Evolutionary conservation across 2,888 invertebrate species (phyloP).

Genomic region (Cheilosia urbana): DNA sequence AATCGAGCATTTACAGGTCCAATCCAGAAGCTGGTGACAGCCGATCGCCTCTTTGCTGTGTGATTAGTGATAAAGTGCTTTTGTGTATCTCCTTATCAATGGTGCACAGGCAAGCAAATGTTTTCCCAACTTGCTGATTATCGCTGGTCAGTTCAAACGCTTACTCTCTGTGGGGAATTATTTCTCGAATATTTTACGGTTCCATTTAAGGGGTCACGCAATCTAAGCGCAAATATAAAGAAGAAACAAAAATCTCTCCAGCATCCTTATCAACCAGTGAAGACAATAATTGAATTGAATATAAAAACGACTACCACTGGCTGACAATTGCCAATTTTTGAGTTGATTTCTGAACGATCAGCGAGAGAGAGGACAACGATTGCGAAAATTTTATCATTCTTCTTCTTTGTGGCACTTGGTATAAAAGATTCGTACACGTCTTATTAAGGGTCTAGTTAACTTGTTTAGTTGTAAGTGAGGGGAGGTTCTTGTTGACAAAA

Average conservation of each 20-base stretch:
- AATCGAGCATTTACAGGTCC: slow-evolving; percentile 29
- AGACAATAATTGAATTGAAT: slow-evolving; percentile 42
- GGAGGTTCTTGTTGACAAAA: not conserved
- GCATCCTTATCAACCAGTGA: slow-evolving; percentile 24
- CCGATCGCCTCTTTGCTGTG: not conserved
- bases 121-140: slow-evolving; percentile 42
- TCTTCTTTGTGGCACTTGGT: slow-evolving; percentile 7
- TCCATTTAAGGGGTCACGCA: slow-evolving; percentile 51
- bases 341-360: slow-evolving; percentile 15
- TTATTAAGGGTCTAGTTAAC: slow-evolving; percentile 32
- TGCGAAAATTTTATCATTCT: slow-evolving; percentile 17
- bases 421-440: slow-evolving; percentile 53
- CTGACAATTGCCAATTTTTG: slow-evolving; percentile 48
- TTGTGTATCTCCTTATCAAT: slow-evolving; percentile 37
- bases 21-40: slow-evolving; percentile 36
- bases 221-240: slow-evolving; percentile 58
- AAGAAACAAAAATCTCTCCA: slow-evolving; percentile 27
- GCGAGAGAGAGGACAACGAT: slow-evolving; percentile 12
- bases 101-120: slow-evolving; percentile 25
- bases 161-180: slow-evolving; percentile 18
- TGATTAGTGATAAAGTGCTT: slow-evolving; percentile 28
- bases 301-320: slow-evolving; percentile 38
- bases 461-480: slow-evolving; percentile 47
- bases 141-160: slow-evolving; percentile 9
- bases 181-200: slow-evolving; percentile 27